Evolutionary conservation across 2,797 vertebrate species (phyloP).

Genomic region (Microctenopoma stevenorrisi): DNA sequence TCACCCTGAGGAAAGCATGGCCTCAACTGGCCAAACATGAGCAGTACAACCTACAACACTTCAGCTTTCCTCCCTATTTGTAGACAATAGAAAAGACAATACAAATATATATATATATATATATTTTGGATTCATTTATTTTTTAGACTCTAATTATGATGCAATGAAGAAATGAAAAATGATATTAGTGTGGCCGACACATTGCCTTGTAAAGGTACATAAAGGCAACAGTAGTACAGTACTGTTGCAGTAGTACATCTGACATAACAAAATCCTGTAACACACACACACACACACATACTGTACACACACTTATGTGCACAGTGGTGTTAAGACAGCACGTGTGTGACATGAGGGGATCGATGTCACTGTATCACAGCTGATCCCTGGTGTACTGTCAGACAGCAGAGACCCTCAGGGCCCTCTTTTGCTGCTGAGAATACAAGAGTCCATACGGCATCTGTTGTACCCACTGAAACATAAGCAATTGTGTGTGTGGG

Average conservation of each 20-base stretch:
- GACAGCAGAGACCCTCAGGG: slow-evolving; percentile 81
- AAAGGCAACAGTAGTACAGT: too few species aligned
- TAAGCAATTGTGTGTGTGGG: slow-evolving; percentile 16
- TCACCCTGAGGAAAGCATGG: slow-evolving; percentile 86
- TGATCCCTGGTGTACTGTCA: slow-evolving; percentile 83
- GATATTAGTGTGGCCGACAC: not conserved
- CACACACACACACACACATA: slow-evolving; percentile 5
- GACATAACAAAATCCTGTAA: slow-evolving; percentile 36
- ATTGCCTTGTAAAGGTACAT: not conserved
- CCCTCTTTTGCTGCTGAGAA: slow-evolving; percentile 75
- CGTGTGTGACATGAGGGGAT: slow-evolving; percentile 73
- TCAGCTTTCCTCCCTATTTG: not conserved
- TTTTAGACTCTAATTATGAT: not conserved
- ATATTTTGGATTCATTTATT: not conserved
- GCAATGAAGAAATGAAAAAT: not conserved
- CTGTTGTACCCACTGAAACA: slow-evolving; percentile 76
- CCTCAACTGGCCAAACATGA: slow-evolving; percentile 86
- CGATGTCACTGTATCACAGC: slow-evolving; percentile 79
- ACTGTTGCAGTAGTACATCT: slow-evolving; percentile 27
- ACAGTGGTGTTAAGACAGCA: slow-evolving; percentile 48
- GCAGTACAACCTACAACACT: slow-evolving; percentile 77
- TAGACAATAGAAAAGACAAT: not conserved
- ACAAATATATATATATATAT: not conserved
- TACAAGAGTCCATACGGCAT: slow-evolving; percentile 82
- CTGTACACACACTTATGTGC: slow-evolving; percentile 16